Percentiles rank a stretch among this genome's conserved stretches.
Evolutionary conservation across 2,797 vertebrate species (phyloP).

Genomic region (Enteromius treurensis): DNA sequence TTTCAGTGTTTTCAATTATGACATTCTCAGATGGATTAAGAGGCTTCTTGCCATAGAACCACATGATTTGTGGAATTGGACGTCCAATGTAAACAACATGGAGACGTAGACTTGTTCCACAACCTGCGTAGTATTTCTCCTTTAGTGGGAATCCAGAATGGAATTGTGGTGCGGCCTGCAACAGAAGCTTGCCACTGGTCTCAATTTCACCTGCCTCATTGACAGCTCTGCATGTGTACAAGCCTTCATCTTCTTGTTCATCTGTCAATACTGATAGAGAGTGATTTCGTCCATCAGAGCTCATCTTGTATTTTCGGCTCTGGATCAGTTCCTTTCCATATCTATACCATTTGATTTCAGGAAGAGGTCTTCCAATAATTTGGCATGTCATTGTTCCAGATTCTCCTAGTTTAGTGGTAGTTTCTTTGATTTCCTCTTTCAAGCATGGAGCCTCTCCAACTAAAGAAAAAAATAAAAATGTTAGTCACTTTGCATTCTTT

Average conservation of each 20-base stretch:
- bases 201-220: constrained; percentile 96
- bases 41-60: constrained; percentile 96
- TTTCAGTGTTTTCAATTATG: constrained; percentile 96
- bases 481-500: constrained; percentile 12
- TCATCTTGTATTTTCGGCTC: constrained; percentile 99
- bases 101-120: constrained; percentile 93
- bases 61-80: constrained; percentile 96
- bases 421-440: constrained; percentile 89
- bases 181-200: constrained; percentile 91
- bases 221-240: constrained; percentile 91
- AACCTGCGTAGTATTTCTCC: constrained; percentile 90
- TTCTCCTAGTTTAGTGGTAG: constrained; percentile 92
- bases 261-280: constrained; percentile 91
- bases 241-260: constrained; percentile 98
- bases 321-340: constrained; percentile 95
- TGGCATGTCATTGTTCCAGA: constrained; percentile 89
- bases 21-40: constrained; percentile 88
- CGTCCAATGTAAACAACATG: constrained; percentile 96
- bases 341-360: constrained; percentile 98
- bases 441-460: constrained; percentile 94
- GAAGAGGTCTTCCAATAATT: constrained; percentile 94
- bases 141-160: constrained; percentile 96
- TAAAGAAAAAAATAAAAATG: constrained; percentile 63
- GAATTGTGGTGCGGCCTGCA: constrained; percentile 94
- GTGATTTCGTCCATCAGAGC: constrained; percentile 96